Evolutionary conservation across 2,888 invertebrate genomes (phyloP), one percentile per base, ranked within the genome.

Genomic region (Agriotes lineatus): DNA sequence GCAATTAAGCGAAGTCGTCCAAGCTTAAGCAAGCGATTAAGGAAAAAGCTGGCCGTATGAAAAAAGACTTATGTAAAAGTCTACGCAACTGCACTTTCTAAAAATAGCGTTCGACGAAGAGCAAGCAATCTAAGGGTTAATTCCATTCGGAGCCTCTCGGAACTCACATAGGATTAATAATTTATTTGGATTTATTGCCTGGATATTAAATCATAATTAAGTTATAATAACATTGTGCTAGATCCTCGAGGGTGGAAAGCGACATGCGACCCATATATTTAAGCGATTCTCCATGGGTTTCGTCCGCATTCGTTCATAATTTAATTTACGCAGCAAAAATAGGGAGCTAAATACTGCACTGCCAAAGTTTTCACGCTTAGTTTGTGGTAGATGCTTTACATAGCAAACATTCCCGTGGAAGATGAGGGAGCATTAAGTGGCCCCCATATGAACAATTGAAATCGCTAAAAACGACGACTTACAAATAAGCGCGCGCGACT

Each of bases 141-240:
- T 52, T 52, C 12, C 33, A 45, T 44, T 25, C 42, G 6, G 19
- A 6, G 30, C 35, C 22, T 44, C 42, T n/a, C 10, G 33, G 12
- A 25, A 16, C 14, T 33, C 59, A n/a, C 33, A 30, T n/a, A 25
- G 59, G 59, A 59, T 59, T 42, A 44, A 59, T 59, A 59, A 59
- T 59, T 59, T 59, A 59, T 25, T 45, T 33, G 33, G 45, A 59
- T 59, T 44, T 59, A 59, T 59, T 59, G 45, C 30, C 14, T 18
- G 1, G 59, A 59, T 59, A 59, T 59, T 59, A 59, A 45, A 25
- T 59, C 59, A 59, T 59, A 59, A 59, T 59, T 59, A 45, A 52
- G 52, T 52, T 52, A 52, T 52, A 52, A 52, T 18, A 52, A 30
- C 33, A 52, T 52, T 52, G 52, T 52, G 18, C 33, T 9, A 35